Evolutionary conservation across 2,888 invertebrate genomes (phyloP), one percentile per base, ranked within the genome.

Genomic region (Epirrhoe tristata): DNA sequence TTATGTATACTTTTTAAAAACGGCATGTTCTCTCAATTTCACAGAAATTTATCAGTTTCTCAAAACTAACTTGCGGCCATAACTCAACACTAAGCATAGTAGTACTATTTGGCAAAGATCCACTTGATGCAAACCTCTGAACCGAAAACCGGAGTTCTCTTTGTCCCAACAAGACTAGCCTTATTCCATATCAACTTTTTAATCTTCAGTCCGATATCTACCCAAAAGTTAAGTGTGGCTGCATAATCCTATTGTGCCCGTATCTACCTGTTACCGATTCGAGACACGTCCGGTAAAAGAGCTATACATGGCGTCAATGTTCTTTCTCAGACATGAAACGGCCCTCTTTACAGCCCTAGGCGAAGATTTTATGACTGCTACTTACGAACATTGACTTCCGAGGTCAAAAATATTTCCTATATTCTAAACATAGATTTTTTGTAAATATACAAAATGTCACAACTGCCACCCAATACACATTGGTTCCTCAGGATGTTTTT

Each of bases 301-400:
- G 81, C 78, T 77, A 80, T 85, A 82, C 77, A 82, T 69, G 75
- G 81, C 79, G 77, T 71, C 81, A 79, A 84, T 82, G 81, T 80
- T 86, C 81, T 81, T 77, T 82, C 81, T 81, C 83, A 85, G 84
- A 89, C 88, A 87, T 85, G 88, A 87, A 89, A 90, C 87, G 86
- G 85, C 87, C 84, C 82, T 81, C 86, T 89, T 89, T 89, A 90
- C 82, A 81, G 83, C 83, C 81, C 80, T 82, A 85, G 83, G 82
- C 78, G 84, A 82, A 83, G 85, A 88, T 88, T 90, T 90, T 88
- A 89, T 86, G 85, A 76, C 83, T 76, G 75, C 85, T 86, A 86
- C 88, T 88, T 89, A 88, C 85, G 84, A 80, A 84, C 85, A 86
- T 84, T 87, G 87, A 87, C 85, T 87, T 84, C 82, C 80, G 85